phyloP scores from a whole-genome alignment of 2,113 vertebrate species.

The Pseudorectes ferrugineus region DNA sequence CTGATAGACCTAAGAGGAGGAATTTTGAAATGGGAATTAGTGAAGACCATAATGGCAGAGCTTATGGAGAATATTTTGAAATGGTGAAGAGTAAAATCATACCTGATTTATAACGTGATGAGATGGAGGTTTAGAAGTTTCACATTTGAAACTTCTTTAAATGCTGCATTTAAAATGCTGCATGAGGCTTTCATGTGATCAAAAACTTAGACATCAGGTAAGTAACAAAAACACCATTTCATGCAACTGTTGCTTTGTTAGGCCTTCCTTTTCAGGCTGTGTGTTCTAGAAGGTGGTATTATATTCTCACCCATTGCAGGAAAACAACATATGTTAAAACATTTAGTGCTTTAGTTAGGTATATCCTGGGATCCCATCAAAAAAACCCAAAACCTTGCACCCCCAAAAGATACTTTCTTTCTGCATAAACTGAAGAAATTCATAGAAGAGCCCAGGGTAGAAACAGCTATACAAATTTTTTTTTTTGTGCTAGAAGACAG shows the following conservation, averaged over 20 bases:
- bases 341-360: background rate
- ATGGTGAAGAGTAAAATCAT: background rate
- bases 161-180: background rate
- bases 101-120: background rate
- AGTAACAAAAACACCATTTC: background rate
- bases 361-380: background rate
- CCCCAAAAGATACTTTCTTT: background rate
- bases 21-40: background rate
- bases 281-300: background rate
- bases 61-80: background rate
- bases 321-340: background rate
- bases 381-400: background rate
- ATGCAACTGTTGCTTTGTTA: background rate
- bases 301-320: background rate
- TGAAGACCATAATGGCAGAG: background rate
- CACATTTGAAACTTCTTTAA: background rate
- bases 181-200: background rate
- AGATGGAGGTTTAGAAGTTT: background rate
- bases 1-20: background rate
- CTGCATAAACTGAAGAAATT: background rate
- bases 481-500: background rate
- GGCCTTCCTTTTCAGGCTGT: background rate
- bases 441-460: background rate
- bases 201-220: background rate
- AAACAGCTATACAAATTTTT: background rate